Evolutionary conservation across 2,888 invertebrate species (phyloP).

Genomic region (Drosophila emarginata): DNA sequence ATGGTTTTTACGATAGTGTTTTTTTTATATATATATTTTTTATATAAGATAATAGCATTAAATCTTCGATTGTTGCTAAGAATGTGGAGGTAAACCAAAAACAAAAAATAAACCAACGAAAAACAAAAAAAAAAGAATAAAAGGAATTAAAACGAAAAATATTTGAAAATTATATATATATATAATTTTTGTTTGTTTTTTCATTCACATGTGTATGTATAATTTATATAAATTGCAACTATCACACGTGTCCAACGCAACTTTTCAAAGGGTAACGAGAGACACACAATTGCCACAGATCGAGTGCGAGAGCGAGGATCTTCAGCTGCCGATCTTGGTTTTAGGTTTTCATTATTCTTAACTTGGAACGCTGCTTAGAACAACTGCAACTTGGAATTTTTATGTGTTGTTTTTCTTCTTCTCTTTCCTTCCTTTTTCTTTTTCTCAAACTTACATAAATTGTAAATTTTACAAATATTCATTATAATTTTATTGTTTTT

Average conservation of each 20-base stretch:
- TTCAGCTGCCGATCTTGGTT: slow-evolving; percentile 60
- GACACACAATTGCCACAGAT: slow-evolving; percentile 73
- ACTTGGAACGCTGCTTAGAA: slow-evolving; percentile 69
- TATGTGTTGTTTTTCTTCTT: neutral
- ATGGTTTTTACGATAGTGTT: slow-evolving; percentile 51
- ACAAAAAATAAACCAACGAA: slow-evolving; percentile 21
- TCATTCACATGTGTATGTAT: slow-evolving; percentile 47
- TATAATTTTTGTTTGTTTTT: slow-evolving; percentile 41
- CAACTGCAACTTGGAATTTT: slow-evolving; percentile 75
- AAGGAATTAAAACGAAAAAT: slow-evolving; percentile 31
- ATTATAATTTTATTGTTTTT: slow-evolving; percentile 32
- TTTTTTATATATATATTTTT: slow-evolving; percentile 36
- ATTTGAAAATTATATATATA: slow-evolving; percentile 54
- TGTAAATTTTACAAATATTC: slow-evolving; percentile 54
- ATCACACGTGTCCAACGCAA: slow-evolving; percentile 72
- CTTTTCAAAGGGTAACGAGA: slow-evolving; percentile 42
- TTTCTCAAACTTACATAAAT: slow-evolving; percentile 40
- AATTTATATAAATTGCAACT: slow-evolving; percentile 76
- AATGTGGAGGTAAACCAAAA: slow-evolving; percentile 52
- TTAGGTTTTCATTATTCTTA: slow-evolving; percentile 18
- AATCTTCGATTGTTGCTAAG: slow-evolving; percentile 75
- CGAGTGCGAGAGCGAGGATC: slow-evolving; percentile 49
- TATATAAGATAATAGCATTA: slow-evolving; percentile 66
- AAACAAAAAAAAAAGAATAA: slow-evolving; percentile 11
- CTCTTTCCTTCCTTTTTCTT: slow-evolving; percentile 9